These are phyloP conservation scores for Leucophenga varia DNA, from an alignment of 1,140 invertebrate genomes.

Conservation along the genomic window DNA sequence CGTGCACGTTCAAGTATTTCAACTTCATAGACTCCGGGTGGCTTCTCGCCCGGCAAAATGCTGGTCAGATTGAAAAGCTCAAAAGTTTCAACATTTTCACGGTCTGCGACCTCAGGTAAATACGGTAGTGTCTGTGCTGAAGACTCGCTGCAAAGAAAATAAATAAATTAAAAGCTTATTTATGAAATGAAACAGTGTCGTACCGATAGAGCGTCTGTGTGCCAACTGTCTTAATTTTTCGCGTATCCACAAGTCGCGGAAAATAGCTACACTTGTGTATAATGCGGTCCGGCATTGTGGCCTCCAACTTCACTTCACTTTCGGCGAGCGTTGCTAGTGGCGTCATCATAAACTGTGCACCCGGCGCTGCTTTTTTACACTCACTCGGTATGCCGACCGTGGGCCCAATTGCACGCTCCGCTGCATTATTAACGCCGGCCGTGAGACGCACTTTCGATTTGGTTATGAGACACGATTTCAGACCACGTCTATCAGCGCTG, in stretches of 20 bases:
- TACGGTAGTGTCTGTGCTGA: constrained; percentile 75
- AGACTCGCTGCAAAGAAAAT: constrained; percentile 59
- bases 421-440: constrained; percentile 37
- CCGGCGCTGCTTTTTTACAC: constrained; percentile 28
- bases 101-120: constrained; percentile 59
- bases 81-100: constrained; percentile 19
- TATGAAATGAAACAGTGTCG: neutral
- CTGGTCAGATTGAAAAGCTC: constrained; percentile 40
- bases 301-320: constrained; percentile 19
- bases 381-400: constrained; percentile 16
- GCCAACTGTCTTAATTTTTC: constrained; percentile 24
- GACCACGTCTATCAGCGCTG: no score
- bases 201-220: constrained; percentile 48
- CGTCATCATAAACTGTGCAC: constrained; percentile 24
- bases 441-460: no score
- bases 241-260: constrained; percentile 19
- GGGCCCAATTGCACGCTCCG: constrained; percentile 10
- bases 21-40: constrained; percentile 42
- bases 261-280: constrained; percentile 33
- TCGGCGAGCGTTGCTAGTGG: no score
- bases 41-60: constrained; percentile 26
- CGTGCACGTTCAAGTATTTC: constrained; percentile 45
- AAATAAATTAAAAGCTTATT: neutral
- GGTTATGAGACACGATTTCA: no score
- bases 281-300: constrained; percentile 15